These are phyloP conservation scores for Pseudococcus jackbeardsleyi DNA, from an alignment of 2,888 invertebrate genomes.

Conservation along the genomic window DNA sequence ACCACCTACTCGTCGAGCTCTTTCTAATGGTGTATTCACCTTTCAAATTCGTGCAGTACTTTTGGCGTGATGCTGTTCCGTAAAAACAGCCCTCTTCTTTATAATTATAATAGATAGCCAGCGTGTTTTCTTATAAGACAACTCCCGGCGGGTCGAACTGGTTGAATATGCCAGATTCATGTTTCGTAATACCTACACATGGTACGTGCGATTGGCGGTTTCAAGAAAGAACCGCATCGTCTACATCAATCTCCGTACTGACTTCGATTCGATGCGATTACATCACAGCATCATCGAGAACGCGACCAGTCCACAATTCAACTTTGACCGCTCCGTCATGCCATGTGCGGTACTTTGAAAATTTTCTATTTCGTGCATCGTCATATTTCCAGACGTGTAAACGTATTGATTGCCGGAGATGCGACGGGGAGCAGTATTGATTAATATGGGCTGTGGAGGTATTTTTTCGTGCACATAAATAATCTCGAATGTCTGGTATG, in stretches of 20 bases:
- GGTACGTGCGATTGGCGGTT: constrained; percentile 34
- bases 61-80: too few species aligned
- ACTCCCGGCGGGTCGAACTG: constrained; percentile 59
- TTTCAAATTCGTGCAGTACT: too few species aligned
- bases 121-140: constrained; percentile 49
- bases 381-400: not conserved
- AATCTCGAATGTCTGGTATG: not conserved
- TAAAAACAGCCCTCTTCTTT: too few species aligned
- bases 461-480: not conserved
- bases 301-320: not conserved
- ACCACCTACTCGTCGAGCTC: too few species aligned
- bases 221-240: constrained; percentile 44
- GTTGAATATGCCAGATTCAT: constrained; percentile 44
- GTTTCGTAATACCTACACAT: constrained; percentile 59
- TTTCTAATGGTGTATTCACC: too few species aligned
- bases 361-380: not conserved
- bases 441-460: not conserved
- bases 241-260: constrained; percentile 29
- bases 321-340: constrained; percentile 17
- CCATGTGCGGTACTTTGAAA: constrained; percentile 5
- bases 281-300: constrained; percentile 26
- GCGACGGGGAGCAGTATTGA: not conserved
- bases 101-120: too few species aligned
- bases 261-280: constrained; percentile 35
- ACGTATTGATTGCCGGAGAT: not conserved